These are phyloP conservation scores for Tipula vernalis DNA, from an alignment of 2,888 invertebrate species.

Conservation along the genomic window DNA sequence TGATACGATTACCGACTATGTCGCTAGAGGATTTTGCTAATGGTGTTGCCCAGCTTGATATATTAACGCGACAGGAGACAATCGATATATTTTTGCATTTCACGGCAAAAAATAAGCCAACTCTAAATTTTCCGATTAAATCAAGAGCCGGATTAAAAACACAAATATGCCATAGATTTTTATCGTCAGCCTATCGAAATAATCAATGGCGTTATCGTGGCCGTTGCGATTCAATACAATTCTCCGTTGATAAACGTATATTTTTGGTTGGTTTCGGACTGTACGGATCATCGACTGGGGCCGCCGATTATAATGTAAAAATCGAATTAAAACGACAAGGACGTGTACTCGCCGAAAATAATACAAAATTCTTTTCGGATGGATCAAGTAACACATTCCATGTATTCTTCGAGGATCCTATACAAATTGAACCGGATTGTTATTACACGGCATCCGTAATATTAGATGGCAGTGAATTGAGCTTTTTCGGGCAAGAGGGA, in stretches of 20 bases:
- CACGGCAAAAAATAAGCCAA: conserved; percentile 79
- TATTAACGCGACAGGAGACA: conserved; percentile 83
- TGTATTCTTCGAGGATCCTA: conserved; percentile 64
- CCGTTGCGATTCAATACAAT: conserved; percentile 92
- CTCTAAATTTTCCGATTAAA: conserved; percentile 68
- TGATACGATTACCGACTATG: conserved; percentile 91
- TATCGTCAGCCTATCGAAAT: conserved; percentile 90
- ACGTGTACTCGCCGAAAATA: conserved; percentile 77
- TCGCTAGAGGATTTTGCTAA: conserved; percentile 88
- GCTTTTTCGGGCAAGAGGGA: conserved; percentile 95
- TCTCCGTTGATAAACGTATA: conserved; percentile 88
- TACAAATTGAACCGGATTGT: conserved; percentile 83
- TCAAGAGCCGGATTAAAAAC: conserved; percentile 78
- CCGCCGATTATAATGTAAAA: conserved; percentile 88
- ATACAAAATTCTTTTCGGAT: conserved; percentile 90
- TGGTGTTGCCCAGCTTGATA: conserved; percentile 84
- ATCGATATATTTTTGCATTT: conserved; percentile 92
- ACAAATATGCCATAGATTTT: conserved; percentile 90
- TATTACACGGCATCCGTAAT: conserved; percentile 95
- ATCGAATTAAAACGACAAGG: conserved; percentile 87
- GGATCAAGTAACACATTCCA: conserved; percentile 94
- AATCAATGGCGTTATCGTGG: conserved; percentile 97
- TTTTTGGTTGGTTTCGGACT: conserved; percentile 93
- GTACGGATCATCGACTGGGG: conserved; percentile 92
- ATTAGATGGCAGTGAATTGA: conserved; percentile 83